Base-by-base conservation (phyloP, 2,888 invertebrate species). In the Drosophila greeni region DNA sequence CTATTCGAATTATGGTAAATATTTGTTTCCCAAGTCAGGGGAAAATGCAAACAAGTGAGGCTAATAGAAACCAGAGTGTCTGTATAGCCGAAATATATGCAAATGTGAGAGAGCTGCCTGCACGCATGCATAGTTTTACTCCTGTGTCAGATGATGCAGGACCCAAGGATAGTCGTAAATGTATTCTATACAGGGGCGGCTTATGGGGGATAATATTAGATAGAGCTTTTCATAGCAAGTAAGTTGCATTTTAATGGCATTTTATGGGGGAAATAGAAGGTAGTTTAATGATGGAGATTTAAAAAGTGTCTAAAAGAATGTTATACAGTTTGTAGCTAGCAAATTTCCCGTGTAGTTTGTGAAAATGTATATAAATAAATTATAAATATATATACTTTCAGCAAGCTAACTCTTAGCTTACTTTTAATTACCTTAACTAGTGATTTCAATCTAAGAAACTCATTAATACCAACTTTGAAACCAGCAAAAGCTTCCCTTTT, bases 11-110 rank as follows among this genome's bases (percentile, higher is more conserved):
- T 37, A 8, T 43, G 24, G 42, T 47, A 54, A 47, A 42, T 43
- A 57, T 57, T 47, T 48, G 52, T 62, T 33, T 23, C 14, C 26
- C 18, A 55, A 33, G 42, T 36, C 29, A n/a, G 42, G 64, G 34
- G 62, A 8, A 65, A 68, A 82, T 54, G 66, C 72, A 75, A 82
- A 74, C 72, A 70, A 52, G 61, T n/a, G 58, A 39, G 36, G 14
- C 47, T 48, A 53, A 66, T 67, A 52, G 34, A 52, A 33, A 34
- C 23, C 31, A 42, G 54, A 36, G 24, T 42, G 33, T 37, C 24
- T 37, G 34, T 54, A 29, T 26, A 12, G 7, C 20, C 43, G n/a
- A 59, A 66, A 55, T 57, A 24, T 47, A 75, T 70, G 77, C 69
- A 77, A 72, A 69, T 68, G 60, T 20, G 18, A 31, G 18, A 31